A percentile compares a stretch with the other conserved stretches of the same genome.
These are phyloP conservation scores for Corythaixoides concolor DNA, from an alignment of 2,113 vertebrate species.

Conservation along the genomic window DNA sequence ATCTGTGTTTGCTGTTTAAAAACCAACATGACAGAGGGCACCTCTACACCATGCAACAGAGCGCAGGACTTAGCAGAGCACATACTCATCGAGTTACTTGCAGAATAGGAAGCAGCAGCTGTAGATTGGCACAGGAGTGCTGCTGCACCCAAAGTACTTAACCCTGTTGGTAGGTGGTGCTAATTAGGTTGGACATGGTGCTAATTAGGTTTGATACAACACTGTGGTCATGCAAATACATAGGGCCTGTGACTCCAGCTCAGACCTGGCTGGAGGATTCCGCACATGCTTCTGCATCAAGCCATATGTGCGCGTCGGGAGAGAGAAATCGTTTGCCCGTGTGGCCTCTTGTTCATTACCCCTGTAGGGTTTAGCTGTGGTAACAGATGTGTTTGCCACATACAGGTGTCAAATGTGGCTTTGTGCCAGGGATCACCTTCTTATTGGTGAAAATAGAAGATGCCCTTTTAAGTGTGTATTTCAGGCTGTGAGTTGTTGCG, in stretches of 20 bases:
- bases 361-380: not conserved
- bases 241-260: not conserved
- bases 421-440: not conserved
- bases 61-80: not conserved
- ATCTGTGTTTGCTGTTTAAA: not conserved
- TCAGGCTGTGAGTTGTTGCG: not conserved
- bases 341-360: not conserved
- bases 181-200: conserved; percentile 32
- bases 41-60: not conserved
- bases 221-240: not conserved
- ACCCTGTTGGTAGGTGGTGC: conserved; percentile 41
- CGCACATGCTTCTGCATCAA: not conserved
- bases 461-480: not conserved
- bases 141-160: conserved; percentile 19
- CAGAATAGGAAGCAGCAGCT: not conserved
- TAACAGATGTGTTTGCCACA: conserved; percentile 15
- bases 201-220: conserved; percentile 32
- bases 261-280: conserved; percentile 6
- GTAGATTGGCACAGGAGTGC: not conserved
- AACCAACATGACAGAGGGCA: not conserved
- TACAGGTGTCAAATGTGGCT: not conserved
- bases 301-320: not conserved
- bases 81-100: not conserved
- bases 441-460: not conserved
- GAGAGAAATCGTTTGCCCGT: not conserved